A percentile compares a stretch with the other conserved stretches of the same genome.
phyloP scores from a whole-genome alignment of 2,113 vertebrate species.

The Myrmophylax atrothorax region DNA sequence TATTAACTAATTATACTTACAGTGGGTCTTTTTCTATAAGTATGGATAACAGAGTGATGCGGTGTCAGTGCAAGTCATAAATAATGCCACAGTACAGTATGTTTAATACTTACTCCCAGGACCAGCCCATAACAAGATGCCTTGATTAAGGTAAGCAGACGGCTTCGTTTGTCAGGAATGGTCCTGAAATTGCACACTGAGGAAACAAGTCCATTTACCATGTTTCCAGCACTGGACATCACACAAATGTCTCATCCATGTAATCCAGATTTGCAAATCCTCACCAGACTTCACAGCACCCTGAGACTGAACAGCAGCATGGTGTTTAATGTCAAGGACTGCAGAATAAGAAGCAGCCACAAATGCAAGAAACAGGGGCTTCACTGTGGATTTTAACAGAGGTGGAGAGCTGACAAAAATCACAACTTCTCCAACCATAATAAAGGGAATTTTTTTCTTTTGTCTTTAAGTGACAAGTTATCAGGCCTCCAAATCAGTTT shows the following conservation, averaged over 20 bases:
- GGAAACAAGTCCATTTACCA: constrained; percentile 22
- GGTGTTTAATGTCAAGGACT: neutral
- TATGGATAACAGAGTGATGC: constrained; percentile 57
- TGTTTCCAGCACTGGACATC: neutral
- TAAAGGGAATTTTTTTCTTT: neutral
- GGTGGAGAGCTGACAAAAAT: neutral
- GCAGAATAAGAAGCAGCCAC: neutral
- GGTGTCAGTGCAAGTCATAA: constrained; percentile 57
- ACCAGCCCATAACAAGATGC: constrained; percentile 60
- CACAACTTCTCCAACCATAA: neutral
- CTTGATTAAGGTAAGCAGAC: constrained; percentile 68
- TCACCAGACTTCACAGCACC: neutral
- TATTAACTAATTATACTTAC: constrained; percentile 84
- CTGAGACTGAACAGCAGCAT: neutral
- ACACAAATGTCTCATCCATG: neutral
- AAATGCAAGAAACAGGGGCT: neutral
- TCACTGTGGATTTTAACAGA: neutral
- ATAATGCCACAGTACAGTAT: constrained; percentile 51
- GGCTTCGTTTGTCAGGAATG: constrained; percentile 51
- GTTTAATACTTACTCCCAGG: constrained; percentile 58
- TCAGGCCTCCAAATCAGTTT: neutral
- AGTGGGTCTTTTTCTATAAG: constrained; percentile 73
- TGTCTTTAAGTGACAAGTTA: neutral
- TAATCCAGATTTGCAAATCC: neutral
- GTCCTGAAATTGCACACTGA: neutral